These are phyloP conservation scores for Pollenia labialis DNA, from an alignment of 2,888 invertebrate genomes.

Conservation along the genomic window DNA sequence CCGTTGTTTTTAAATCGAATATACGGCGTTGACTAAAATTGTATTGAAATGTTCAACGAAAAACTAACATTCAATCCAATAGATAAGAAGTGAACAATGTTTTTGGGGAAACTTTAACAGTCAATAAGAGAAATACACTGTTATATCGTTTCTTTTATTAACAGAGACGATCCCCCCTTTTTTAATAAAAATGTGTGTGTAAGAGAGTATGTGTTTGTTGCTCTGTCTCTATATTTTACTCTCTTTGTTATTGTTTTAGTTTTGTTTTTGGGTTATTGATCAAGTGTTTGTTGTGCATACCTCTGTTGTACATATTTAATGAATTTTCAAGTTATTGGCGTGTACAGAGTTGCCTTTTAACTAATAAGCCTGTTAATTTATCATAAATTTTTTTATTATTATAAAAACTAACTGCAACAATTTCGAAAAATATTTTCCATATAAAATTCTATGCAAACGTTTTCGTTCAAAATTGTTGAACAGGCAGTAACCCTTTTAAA, in stretches of 20 bases:
- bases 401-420: too few relatives aligned
- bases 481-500: too few relatives aligned
- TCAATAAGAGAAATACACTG: conserved; percentile 38
- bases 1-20: conserved; percentile 77
- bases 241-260: neutral
- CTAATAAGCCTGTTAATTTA: too few relatives aligned
- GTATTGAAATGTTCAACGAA: conserved; percentile 35
- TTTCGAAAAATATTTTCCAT: too few relatives aligned
- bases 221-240: neutral
- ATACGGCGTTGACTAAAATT: conserved; percentile 75
- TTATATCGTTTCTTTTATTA: conserved; percentile 12
- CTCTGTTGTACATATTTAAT: too few relatives aligned
- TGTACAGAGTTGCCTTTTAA: too few relatives aligned
- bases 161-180: conserved; percentile 68
- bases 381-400: too few relatives aligned
- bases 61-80: conserved; percentile 44
- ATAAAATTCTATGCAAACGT: too few relatives aligned
- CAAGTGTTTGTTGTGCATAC: conserved; percentile 63
- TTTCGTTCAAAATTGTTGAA: too few relatives aligned
- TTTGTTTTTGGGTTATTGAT: conserved; percentile 39
- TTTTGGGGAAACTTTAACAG: conserved; percentile 42
- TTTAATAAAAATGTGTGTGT: neutral
- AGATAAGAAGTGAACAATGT: conserved; percentile 45
- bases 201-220: neutral
- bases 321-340: conserved; percentile 5